phyloP scores from a whole-genome alignment of 2,888 invertebrate species.

The Nomada lathburiana region DNA sequence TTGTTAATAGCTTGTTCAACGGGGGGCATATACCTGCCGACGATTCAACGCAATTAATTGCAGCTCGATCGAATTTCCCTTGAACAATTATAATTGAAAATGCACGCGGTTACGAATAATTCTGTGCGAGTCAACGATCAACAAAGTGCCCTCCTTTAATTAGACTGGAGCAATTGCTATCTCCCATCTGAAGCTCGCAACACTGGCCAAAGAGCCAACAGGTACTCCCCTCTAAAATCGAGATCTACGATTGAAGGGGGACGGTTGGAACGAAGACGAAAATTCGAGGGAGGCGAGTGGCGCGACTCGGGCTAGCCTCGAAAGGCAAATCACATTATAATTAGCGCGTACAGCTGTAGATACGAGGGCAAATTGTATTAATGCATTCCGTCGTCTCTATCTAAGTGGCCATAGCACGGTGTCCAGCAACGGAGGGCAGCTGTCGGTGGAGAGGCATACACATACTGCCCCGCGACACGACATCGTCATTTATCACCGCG shows the following conservation, averaged over 20 bases:
- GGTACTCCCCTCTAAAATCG: background rate
- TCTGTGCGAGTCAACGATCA: background rate
- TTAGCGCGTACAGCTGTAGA: slow-evolving; percentile 70
- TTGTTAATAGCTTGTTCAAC: slow-evolving; percentile 6
- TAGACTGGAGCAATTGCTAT: background rate
- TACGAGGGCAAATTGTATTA: slow-evolving; percentile 75
- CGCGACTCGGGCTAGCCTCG: slow-evolving; percentile 29
- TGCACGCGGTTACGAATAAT: too few species aligned
- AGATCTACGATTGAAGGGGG: slow-evolving; percentile 10
- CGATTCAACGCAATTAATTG: background rate
- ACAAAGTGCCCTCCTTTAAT: background rate
- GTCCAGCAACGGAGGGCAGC: slow-evolving; percentile 70
- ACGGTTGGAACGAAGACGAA: slow-evolving; percentile 3
- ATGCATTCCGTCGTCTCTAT: slow-evolving; percentile 76
- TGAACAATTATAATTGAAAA: too few species aligned
- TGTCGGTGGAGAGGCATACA: slow-evolving; percentile 69
- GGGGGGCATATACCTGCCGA: slow-evolving; percentile 6
- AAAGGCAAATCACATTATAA: slow-evolving; percentile 72
- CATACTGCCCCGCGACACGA: slow-evolving; percentile 78
- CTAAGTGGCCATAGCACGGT: slow-evolving; percentile 68
- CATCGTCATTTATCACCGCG: slow-evolving; percentile 78
- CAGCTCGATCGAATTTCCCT: too few species aligned
- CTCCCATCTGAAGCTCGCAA: background rate
- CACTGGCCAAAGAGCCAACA: background rate
- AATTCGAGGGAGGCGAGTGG: slow-evolving; percentile 27